Conservation (phyloP, 2,888 invertebrate genomes). For the Cephalotes varians region DNA sequence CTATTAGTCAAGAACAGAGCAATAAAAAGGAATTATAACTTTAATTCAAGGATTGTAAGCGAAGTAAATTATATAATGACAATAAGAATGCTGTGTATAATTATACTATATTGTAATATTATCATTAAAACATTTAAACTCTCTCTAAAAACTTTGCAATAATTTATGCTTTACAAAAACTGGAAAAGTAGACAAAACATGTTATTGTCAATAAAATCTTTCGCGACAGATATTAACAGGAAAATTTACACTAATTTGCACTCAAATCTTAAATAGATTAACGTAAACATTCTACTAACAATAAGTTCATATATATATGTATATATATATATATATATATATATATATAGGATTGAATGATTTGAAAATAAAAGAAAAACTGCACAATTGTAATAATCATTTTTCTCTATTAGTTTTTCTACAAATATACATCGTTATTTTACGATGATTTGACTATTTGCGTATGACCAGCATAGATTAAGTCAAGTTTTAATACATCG, state of each 20-base stretch:
- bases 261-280: neutral
- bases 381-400: neutral
- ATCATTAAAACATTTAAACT: neutral
- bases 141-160: neutral
- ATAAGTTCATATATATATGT: too few species aligned
- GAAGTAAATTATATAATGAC: neutral
- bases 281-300: neutral
- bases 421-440: conserved; percentile 5
- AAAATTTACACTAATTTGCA: neutral
- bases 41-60: neutral
- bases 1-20: neutral
- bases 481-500: conserved; percentile 58
- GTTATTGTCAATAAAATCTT: neutral
- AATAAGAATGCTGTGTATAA: neutral
- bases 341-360: neutral
- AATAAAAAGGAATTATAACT: neutral
- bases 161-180: neutral
- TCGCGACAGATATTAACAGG: neutral
- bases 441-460: neutral
- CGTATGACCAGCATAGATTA: neutral
- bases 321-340: neutral
- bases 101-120: neutral
- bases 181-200: neutral
- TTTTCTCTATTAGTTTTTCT: conserved; percentile 7
- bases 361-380: neutral